A percentile compares a stretch with the other conserved stretches of the same genome.
Conservation (phyloP, 2,113 vertebrate species). For the Rhagologus leucostigma region DNA sequence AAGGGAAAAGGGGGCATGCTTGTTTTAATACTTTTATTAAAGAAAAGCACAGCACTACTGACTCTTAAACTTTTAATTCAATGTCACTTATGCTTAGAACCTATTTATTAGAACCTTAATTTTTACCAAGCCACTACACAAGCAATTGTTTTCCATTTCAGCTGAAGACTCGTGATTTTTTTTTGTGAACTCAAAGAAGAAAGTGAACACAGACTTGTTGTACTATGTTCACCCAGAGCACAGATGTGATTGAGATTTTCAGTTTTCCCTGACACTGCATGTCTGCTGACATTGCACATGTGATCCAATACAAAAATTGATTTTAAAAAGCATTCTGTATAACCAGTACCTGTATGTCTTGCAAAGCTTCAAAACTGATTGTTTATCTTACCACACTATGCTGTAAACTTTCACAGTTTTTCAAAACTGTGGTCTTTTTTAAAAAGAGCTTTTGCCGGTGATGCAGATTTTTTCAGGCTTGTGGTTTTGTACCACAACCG, state of each 20-base stretch:
- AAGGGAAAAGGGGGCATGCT: fast-evolving
- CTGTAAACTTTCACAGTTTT: background rate
- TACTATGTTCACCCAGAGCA: no score
- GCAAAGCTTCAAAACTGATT: background rate
- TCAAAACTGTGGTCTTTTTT: background rate
- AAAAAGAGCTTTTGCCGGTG: background rate
- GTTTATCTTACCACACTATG: background rate
- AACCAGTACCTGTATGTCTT: background rate
- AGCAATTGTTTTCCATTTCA: background rate
- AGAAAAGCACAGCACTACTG: background rate
- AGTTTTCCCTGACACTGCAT: background rate
- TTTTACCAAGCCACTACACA: background rate
- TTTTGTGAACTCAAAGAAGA: no score
- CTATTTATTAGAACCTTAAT: background rate
- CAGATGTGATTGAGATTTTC: no score
- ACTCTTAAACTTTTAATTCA: background rate
- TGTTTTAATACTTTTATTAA: background rate
- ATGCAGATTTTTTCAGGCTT: background rate
- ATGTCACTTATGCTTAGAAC: background rate
- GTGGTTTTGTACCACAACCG: background rate
- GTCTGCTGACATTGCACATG: background rate
- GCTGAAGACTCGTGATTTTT: background rate
- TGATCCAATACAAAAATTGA: background rate
- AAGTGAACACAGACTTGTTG: no score
- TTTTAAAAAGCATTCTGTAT: background rate